Evolutionary conservation across 2,888 invertebrate genomes (phyloP), one percentile per base, ranked within the genome.

Genomic region (Criorhina ranunculi): DNA sequence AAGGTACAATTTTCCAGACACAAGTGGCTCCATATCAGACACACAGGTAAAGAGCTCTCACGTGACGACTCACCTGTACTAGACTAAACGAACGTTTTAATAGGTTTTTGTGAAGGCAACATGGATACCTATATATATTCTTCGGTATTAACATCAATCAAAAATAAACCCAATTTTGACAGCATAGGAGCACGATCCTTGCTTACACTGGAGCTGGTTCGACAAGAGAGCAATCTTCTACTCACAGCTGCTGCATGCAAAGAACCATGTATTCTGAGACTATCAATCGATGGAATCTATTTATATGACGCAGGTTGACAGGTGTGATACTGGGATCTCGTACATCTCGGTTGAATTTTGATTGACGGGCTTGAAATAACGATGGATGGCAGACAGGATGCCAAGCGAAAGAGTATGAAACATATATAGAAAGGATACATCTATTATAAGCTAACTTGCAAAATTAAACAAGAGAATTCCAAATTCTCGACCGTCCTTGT

Each of bases 101-200:
- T 37, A 37, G 57, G 57, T 40, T 57, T 57, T 24, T 19, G 37
- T 57, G 17, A 57, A n/a, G 19, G 19, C 37, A 37, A 40, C 19
- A 57, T 12, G 57, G 19, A 24, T 37, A 19, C 37, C 24, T 24
- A 24, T 24, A 4, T 24, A 1, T 24, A 57, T 57, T 24, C 57
- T 12, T 3, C 1, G 24, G 57, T n/a, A 57, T 57, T 57, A 57
- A 42, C 60, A 60, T 60, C 60, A 42, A 60, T 60, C 60, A 60
- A 31, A 60, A 31, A 31, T 31, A 60, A 60, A 44, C 31, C 44
- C 60, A 60, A 60, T 44, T 60, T 60, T 60, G 60, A 60, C 60
- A 60, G 44, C 12, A 60, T 17, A 44, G 6, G 29, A 44, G 15
- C 29, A 17, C 31, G 17, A 60, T 60, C 31, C 60, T 7, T 60